Evolutionary conservation across 2,888 invertebrate genomes (phyloP).

Genomic region (Trachelus tabidus): DNA sequence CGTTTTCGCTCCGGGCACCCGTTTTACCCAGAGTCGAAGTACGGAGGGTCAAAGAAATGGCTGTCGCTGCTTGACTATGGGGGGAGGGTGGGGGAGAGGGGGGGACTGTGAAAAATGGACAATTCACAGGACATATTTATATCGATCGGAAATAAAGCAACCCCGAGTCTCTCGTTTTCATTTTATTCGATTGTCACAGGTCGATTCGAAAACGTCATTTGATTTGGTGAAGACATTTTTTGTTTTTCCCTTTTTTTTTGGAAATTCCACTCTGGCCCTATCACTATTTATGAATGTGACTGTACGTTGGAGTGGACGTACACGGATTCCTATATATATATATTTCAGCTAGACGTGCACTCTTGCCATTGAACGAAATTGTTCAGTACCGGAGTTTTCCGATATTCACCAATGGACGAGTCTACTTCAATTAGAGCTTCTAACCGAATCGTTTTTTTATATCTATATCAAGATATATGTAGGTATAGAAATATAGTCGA

Average conservation of each 20-base stretch:
- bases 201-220: conserved; percentile 39
- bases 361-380: conserved; percentile 7
- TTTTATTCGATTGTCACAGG: not conserved
- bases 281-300: not conserved
- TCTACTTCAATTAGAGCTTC: conserved; percentile 48
- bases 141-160: not conserved
- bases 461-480: not conserved
- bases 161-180: not conserved
- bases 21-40: not conserved
- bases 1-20: not conserved
- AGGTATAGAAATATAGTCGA: not conserved
- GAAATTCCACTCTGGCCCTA: not conserved
- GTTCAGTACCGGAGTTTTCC: conserved; percentile 9
- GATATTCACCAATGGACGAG: conserved; percentile 8
- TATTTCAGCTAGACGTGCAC: not conserved
- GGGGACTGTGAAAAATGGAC: not conserved
- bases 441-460: conserved; percentile 38
- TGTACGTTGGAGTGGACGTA: conserved; percentile 21
- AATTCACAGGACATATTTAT: not conserved
- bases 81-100: too few species aligned
- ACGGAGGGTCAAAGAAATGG: not conserved
- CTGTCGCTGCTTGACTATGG: not conserved
- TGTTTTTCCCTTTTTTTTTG: conserved; percentile 6
- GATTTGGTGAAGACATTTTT: conserved; percentile 27
- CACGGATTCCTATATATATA: not conserved